Base-by-base conservation (phyloP, 2,888 invertebrate species). In the Heliconius erato region DNA sequence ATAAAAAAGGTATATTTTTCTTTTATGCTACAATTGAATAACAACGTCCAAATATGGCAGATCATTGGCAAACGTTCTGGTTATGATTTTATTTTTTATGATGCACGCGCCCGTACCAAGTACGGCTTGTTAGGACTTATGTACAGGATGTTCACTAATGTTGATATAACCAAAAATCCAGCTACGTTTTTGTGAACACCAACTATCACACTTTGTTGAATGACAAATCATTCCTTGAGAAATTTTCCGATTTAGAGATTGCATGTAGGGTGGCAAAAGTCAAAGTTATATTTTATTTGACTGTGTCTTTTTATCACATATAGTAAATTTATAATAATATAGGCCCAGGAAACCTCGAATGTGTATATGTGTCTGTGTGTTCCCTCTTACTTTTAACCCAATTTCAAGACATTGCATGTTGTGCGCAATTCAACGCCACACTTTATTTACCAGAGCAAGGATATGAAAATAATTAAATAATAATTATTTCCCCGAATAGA, bases 31-130 rank as follows among this genome's bases (percentile, higher is more conserved):
- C 35, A 59, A 59, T 65, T 19, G 89, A 87, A 90, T 90, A 86
- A 85, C 23, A 59, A 83, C 87, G 67, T 91, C 89, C 89, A 86
- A 89, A 80, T 89, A 90, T 87, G 88, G 90, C 94, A 91, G 94
- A 94, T 93, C 92, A 92, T 91, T 92, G 92, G 93, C 88, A 94
- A 94, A 92, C 89, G 91, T 88, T 89, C 84, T 85, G 89, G 90
- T 91, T 94, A 92, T 93, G 91, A 94, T 93, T 91, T 90, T 91
- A 93, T 95, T 95, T 95, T 95, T 95, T 95, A 95, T 91, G 93
- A 94, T 92, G 91, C 94, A 93, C 93, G 92, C 91, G 85, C 86
- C 90, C 92, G 95, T 95, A 93, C 95, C 94, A 92, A 94, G 95
- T 92, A 95, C 95, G 94, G 91, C 91, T 92, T 88, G 92, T 92